Percentiles rank a stretch among this genome's conserved stretches.
phyloP scores from a whole-genome alignment of 2,113 vertebrate species.

The Lycaon pictus region DNA sequence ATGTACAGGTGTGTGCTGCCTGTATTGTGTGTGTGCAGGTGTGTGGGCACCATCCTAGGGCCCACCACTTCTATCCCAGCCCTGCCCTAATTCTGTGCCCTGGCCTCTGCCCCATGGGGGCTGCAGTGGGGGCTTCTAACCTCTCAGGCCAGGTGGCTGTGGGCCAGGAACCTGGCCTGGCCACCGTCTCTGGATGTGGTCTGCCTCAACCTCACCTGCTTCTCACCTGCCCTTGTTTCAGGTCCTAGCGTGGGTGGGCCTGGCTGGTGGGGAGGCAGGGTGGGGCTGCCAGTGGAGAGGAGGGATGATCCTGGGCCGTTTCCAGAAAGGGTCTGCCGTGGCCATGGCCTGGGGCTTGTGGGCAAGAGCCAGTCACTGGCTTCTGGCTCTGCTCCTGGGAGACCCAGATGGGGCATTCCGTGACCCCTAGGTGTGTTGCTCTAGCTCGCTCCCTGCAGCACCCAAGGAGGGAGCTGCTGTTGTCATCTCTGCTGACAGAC shows the following conservation, averaged over 20 bases:
- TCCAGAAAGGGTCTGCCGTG: fast-evolving
- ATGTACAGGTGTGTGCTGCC: not conserved
- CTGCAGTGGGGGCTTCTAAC: not conserved
- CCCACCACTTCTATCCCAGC: not conserved
- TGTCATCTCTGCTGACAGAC: not conserved
- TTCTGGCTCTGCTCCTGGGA: not conserved
- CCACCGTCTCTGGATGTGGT: too few species aligned
- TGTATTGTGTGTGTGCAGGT: not conserved
- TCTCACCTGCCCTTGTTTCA: not conserved
- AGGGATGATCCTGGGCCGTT: not conserved
- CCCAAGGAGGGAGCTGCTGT: not conserved
- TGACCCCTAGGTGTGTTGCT: fast-evolving
- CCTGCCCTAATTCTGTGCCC: not conserved
- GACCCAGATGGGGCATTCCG: too few species aligned
- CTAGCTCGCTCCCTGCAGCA: not conserved
- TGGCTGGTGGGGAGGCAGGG: not conserved
- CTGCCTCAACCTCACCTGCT: not conserved
- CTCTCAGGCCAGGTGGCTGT: not conserved
- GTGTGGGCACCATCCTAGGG: not conserved
- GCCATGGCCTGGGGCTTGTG: not conserved
- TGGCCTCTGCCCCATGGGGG: not conserved
- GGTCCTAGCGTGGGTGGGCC: not conserved
- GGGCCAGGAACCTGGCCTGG: not conserved
- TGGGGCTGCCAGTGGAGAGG: not conserved
- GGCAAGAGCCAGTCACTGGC: not conserved